These are phyloP conservation scores for Clinocottus analis DNA, from an alignment of 2,113 vertebrate species.

Conservation along the genomic window DNA sequence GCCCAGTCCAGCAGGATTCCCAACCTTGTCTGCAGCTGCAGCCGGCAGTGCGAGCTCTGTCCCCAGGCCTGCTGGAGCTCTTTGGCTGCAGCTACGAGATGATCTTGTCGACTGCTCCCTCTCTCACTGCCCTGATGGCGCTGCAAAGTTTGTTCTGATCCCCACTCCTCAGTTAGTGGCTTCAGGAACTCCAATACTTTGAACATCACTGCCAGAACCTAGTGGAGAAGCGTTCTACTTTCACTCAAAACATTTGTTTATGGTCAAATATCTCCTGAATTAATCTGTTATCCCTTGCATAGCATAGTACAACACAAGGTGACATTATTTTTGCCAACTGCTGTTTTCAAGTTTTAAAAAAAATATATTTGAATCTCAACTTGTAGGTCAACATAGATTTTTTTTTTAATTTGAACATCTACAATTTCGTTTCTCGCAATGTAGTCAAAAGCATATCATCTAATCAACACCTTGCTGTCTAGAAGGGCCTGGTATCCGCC, in stretches of 20 bases:
- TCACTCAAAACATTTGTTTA: background rate
- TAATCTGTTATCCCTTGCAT: background rate
- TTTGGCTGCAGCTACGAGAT: slow-evolving; percentile 73
- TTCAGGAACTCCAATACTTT: slow-evolving; percentile 63
- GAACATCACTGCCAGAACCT: slow-evolving; percentile 79
- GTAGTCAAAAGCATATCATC: background rate
- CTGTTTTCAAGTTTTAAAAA: background rate
- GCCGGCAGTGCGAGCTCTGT: slow-evolving; percentile 76
- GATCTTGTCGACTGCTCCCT: slow-evolving; percentile 49
- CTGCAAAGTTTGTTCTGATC: slow-evolving; percentile 56
- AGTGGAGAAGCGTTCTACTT: background rate
- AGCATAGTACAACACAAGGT: background rate
- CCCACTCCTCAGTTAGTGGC: slow-evolving; percentile 62
- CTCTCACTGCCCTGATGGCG: slow-evolving; percentile 42
- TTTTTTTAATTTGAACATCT: background rate
- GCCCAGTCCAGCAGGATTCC: slow-evolving; percentile 79
- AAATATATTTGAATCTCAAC: background rate
- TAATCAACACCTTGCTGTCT: slow-evolving; percentile 77
- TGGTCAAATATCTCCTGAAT: background rate
- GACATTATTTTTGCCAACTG: background rate
- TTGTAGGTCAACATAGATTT: background rate
- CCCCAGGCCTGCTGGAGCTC: slow-evolving; percentile 79
- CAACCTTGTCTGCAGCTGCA: slow-evolving; percentile 82
- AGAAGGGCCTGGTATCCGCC: slow-evolving; percentile 85
- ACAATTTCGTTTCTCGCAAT: background rate